Evolutionary conservation across 2,113 vertebrate genomes (phyloP), one percentile per base, ranked within the genome.

Genomic region (Corythoichthys intestinalis): DNA sequence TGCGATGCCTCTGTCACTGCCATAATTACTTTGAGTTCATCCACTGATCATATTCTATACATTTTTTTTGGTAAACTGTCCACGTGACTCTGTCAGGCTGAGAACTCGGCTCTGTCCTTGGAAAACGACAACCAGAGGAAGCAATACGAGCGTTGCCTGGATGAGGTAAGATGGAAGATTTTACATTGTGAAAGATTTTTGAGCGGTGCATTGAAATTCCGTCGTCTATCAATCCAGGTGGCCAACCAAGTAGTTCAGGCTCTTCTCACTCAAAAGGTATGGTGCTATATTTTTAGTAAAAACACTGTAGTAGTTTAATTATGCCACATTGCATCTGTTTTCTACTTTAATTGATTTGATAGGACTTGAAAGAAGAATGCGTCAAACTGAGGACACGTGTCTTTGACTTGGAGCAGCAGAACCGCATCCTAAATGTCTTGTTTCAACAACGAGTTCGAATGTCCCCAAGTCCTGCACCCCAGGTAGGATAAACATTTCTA

Each of bases 161-260:
- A 97, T 76, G 95, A 97, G 93, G 95, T 97, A 88, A 10, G 9
- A 57, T 34, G 0, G 54, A 4, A 5, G 14, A 4, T 20, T 20
- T 57, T 34, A 34, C 11, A 34, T 57, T 41, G 37, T n/a, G 11
- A 46, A 46, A 46, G 58, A 1, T 9, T 39, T n/a, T 44, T 11
- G 39, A 46, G 12, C 7, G 37, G 1, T 10, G 58, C 44, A 4
- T 63, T 47, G 12, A 46, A 5, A 28, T 4, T 17, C 61, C 0
- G 2, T 37, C 47, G 54, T 1, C 65, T 39, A 60, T 7, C 1
- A 2, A 2, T 65, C 4, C 71, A 97, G 95, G 95, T 97, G 73
- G 95, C 95, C 47, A 96, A 96, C 87, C 95, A 97, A 69, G 95
- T 97, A 77, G 94, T 97, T 75, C 94, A 96, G 83, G 95, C 95